A percentile compares a stretch with the other conserved stretches of the same genome.
Evolutionary conservation across 2,113 vertebrate genomes (phyloP).

Genomic region (Oncorhynchus gorbuscha): DNA sequence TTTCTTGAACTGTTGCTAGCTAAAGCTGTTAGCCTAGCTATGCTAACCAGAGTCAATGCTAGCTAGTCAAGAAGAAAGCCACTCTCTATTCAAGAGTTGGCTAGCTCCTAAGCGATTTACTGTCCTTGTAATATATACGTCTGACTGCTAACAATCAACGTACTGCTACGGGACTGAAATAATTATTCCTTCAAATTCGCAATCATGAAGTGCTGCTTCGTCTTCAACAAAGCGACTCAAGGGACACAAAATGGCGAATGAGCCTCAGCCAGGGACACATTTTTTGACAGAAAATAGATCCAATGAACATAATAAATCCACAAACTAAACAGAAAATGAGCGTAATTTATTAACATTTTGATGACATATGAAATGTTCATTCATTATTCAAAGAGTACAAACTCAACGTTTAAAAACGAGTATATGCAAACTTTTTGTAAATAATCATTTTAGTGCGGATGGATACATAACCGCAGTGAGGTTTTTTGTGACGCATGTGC

Average conservation of each 20-base stretch:
- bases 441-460: conserved; percentile 40
- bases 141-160: background rate
- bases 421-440: background rate
- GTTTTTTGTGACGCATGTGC: background rate
- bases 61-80: background rate
- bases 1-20: background rate
- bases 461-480: conserved; percentile 51
- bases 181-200: background rate
- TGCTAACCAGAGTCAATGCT: background rate
- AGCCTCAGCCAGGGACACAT: conserved; percentile 52
- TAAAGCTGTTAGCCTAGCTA: background rate
- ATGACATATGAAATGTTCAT: background rate
- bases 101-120: background rate
- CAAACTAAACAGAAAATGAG: background rate
- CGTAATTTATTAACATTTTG: background rate
- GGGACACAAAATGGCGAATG: conserved; percentile 74
- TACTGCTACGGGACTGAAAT: background rate
- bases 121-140: background rate
- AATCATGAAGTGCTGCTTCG: background rate
- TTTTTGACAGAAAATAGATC: conserved; percentile 69
- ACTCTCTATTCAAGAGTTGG: background rate
- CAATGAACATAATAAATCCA: background rate
- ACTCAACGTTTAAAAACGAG: background rate
- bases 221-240: conserved; percentile 52
- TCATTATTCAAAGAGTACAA: background rate